Conservation (phyloP, 2,888 invertebrate species). For the Lordiphosa andalusiaca region DNA sequence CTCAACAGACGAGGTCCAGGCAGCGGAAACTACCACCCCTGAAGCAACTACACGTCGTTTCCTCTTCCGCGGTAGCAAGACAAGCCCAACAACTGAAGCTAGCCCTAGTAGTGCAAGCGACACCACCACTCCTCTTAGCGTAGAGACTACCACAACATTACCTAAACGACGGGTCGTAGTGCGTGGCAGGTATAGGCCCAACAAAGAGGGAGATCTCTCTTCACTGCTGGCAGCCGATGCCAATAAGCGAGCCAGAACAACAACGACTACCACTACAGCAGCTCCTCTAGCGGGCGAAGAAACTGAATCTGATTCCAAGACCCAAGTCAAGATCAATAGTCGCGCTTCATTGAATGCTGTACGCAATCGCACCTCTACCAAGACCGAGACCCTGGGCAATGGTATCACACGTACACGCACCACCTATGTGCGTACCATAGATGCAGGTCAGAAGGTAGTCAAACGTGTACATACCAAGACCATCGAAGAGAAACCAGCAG, state of each 20-base stretch:
- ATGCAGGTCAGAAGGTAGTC: slow-evolving; percentile 55
- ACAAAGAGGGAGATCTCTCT: slow-evolving; percentile 59
- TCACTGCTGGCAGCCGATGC: slow-evolving; percentile 64
- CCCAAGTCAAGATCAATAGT: not conserved
- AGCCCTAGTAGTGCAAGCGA: too few relatives aligned
- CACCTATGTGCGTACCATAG: slow-evolving; percentile 51
- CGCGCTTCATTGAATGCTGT: slow-evolving; percentile 21
- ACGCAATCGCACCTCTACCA: slow-evolving; percentile 48
- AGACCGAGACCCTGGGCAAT: slow-evolving; percentile 44
- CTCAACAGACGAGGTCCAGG: slow-evolving; percentile 7
- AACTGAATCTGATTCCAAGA: not conserved
- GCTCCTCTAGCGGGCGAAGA: slow-evolving; percentile 1
- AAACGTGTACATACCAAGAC: slow-evolving; percentile 62
- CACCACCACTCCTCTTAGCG: not conserved
- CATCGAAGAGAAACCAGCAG: slow-evolving; percentile 52
- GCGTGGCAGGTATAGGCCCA: slow-evolving; percentile 65
- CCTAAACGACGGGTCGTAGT: slow-evolving; percentile 40
- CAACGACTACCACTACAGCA: slow-evolving; percentile 4
- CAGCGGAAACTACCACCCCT: not conserved
- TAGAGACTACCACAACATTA: slow-evolving; percentile 23
- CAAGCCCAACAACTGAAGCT: slow-evolving; percentile 1
- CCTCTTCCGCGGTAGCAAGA: slow-evolving; percentile 16
- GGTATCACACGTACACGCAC: slow-evolving; percentile 56
- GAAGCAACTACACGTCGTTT: slow-evolving; percentile 19
- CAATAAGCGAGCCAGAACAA: slow-evolving; percentile 37